Percentiles rank a stretch among this genome's conserved stretches.
phyloP scores from a whole-genome alignment of 2,888 invertebrate genomes.

The Nysson spinosus region DNA sequence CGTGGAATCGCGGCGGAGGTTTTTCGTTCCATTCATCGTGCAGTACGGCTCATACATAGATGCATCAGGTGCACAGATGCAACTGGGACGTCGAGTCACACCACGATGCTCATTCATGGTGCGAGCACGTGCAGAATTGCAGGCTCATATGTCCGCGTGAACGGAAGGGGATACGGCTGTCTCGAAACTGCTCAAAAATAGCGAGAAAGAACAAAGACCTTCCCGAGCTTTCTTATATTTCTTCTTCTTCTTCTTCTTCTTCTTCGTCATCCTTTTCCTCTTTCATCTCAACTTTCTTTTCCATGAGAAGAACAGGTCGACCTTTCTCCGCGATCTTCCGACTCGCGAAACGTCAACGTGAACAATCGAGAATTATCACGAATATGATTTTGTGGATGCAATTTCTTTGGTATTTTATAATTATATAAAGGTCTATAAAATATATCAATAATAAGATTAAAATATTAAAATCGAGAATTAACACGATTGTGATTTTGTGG shows the following conservation, averaged over 20 bases:
- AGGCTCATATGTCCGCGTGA: slow-evolving; percentile 7
- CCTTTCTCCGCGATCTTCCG: too few relatives aligned
- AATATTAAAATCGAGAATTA: too few relatives aligned
- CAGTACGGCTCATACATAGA: slow-evolving; percentile 27
- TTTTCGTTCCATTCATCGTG: slow-evolving; percentile 46
- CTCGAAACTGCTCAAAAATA: slow-evolving; percentile 54
- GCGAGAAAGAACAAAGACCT: slow-evolving; percentile 53
- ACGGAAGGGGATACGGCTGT: slow-evolving; percentile 23
- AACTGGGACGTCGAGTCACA: slow-evolving; percentile 30
- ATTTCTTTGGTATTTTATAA: too few relatives aligned
- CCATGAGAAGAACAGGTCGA: too few relatives aligned
- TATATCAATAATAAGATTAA: too few relatives aligned
- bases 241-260: slow-evolving; percentile 5
- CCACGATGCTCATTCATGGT: slow-evolving; percentile 51
- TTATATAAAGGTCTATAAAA: too few relatives aligned
- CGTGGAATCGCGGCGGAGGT: slow-evolving; percentile 1
- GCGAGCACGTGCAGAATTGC: slow-evolving; percentile 42
- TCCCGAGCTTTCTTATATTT: neutral
- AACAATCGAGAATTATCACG: too few relatives aligned
- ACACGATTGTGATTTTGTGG: too few relatives aligned
- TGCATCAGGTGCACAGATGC: slow-evolving; percentile 32
- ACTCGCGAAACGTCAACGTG: too few relatives aligned
- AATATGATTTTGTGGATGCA: too few relatives aligned
- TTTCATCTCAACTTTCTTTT: neutral
- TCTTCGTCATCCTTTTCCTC: neutral